Base-by-base conservation (phyloP, 2,113 vertebrate genomes). In the Ploceus nigricollis region DNA sequence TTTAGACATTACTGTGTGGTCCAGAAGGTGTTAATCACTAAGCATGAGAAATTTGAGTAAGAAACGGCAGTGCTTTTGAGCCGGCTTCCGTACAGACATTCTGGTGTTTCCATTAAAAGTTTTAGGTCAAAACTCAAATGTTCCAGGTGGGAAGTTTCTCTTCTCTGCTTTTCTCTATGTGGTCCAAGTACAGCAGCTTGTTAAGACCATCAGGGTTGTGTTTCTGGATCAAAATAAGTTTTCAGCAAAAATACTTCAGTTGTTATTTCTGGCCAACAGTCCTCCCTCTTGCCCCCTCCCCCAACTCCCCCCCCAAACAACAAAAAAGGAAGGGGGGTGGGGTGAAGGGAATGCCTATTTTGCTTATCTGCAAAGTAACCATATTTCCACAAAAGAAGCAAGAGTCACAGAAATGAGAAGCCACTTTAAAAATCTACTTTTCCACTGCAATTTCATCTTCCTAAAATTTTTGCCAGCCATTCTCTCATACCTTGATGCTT, bases 131-230 rank as follows among this genome's bases (percentile, higher is more conserved):
- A 94, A 64, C 40, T 89, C 69, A 84, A 48, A 64, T 53, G 48
- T 94, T 92, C 65, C 87, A 12, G 9, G 28, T 69, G 78, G 84
- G 84, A 95, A 89, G 71, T 64, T 7, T 61, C 14, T 57, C 28
- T 91, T 85, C 40, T 89, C 57, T 91, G 50, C 21, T 90, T 85
- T 91, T 90, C 65, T 72, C 16, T 42, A 6, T 66, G 39, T 82
- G 23, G 45, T 89, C 81, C 70, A 87, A 96, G 40, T 48, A 65
- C 16, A 82, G 69, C 61, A 79, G 57, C 73, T 94, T 82, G 66
- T 60, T 42, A 54, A 84, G 61, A 61, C 51, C 8, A 30, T 89
- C 37, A 79, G 22, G 57, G 5, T 37, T 75, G 3, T 64, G 33
- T 56, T 82, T 72, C 73, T 96, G 57, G 17, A 57, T 35, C 1